Percentiles rank a stretch among this genome's conserved stretches.
Conservation (phyloP, 2,113 vertebrate species). For the Lepisosteus osseus region DNA sequence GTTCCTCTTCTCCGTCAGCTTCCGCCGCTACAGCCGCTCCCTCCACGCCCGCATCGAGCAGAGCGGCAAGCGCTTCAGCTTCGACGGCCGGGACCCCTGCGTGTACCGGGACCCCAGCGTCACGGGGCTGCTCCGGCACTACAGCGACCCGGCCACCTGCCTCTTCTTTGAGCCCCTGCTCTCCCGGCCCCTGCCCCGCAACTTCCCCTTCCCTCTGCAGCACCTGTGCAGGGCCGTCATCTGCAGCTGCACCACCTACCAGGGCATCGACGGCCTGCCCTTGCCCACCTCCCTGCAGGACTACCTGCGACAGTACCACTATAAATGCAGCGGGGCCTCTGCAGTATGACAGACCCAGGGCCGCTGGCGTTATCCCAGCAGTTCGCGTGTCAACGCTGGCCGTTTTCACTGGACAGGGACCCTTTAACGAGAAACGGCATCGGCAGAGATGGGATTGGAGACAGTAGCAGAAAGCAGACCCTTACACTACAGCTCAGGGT, state of each 20-base stretch:
- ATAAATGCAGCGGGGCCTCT: constrained; percentile 68
- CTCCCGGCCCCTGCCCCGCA: constrained; percentile 83
- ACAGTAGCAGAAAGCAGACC: too few species aligned
- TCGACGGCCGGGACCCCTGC: constrained; percentile 91
- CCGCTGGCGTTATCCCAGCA: too few species aligned
- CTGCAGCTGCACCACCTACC: constrained; percentile 86
- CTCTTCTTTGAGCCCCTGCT: constrained; percentile 96
- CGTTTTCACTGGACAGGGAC: too few species aligned
- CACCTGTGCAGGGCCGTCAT: constrained; percentile 89
- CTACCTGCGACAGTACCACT: constrained; percentile 91
- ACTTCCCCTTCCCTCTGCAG: constrained; percentile 89
- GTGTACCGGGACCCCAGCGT: constrained; percentile 92
- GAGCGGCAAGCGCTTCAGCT: constrained; percentile 93
- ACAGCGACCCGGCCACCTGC: constrained; percentile 90
- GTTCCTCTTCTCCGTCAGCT: constrained; percentile 95
- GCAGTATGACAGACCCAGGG: constrained; percentile 34
- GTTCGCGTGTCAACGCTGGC: too few species aligned
- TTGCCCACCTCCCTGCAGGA: constrained; percentile 84
- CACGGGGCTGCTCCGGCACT: constrained; percentile 87
- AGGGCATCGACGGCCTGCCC: constrained; percentile 78
- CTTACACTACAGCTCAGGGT: too few species aligned
- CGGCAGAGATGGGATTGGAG: too few species aligned
- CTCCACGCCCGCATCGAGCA: constrained; percentile 95
- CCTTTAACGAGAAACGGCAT: too few species aligned
- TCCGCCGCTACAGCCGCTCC: constrained; percentile 92